phyloP scores from a whole-genome alignment of 2,888 invertebrate genomes.

The Oligia latruncula region DNA sequence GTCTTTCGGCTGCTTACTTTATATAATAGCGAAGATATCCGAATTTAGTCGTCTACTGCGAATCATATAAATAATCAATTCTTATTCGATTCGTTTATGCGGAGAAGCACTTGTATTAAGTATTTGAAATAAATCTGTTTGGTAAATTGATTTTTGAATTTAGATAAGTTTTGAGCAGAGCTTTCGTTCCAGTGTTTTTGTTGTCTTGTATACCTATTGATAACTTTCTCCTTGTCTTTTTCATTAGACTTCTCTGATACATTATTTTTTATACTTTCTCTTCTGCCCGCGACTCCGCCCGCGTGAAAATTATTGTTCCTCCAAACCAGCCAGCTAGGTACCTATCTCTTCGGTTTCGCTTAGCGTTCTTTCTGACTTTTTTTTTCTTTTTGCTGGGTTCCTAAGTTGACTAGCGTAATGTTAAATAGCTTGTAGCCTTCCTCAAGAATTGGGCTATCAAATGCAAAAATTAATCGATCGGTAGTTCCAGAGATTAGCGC shows the following conservation, averaged over 20 bases:
- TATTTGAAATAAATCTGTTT: constrained; percentile 8
- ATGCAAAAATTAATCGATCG: too few species aligned
- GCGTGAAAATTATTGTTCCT: too few species aligned
- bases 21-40: constrained; percentile 35
- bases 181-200: neutral
- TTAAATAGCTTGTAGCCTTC: too few species aligned
- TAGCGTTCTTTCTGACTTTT: too few species aligned
- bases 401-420: too few species aligned
- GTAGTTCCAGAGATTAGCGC: too few species aligned
- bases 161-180: neutral
- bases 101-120: neutral
- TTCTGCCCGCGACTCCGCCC: too few species aligned
- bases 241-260: neutral
- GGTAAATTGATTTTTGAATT: constrained; percentile 7
- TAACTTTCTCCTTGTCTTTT: constrained; percentile 1
- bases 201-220: neutral
- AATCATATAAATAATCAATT: neutral
- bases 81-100: constrained; percentile 7
- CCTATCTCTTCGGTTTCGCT: too few species aligned
- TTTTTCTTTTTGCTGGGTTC: too few species aligned
- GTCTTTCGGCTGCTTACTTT: constrained; percentile 32
- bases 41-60: constrained; percentile 28
- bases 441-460: too few species aligned
- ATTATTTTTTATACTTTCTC: neutral
- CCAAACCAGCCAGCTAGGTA: too few species aligned